Base-by-base conservation (phyloP, 2,888 invertebrate species). In the Agriopis leucophaearia region DNA sequence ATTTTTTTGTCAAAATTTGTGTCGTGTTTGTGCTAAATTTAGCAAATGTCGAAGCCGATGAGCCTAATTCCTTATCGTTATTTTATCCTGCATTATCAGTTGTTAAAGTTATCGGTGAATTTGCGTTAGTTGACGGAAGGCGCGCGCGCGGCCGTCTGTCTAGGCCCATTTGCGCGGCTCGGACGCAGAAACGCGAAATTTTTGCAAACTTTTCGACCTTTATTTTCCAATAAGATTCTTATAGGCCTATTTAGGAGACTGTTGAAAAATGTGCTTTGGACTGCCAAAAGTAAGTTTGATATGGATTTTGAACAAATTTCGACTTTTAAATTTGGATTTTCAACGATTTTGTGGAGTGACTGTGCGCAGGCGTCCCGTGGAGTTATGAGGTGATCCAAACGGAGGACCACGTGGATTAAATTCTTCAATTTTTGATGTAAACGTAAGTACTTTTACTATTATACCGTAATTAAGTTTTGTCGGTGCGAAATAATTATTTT, bases 141-240 rank as follows among this genome's bases (percentile, higher is more conserved):
- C 86, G 86, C 81, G 82, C 83, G 79, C 74, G 71, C 66, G 64
- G 59, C 54, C 10, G 27, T 59, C 52, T 52, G 56, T 15, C 73
- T 92, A 92, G 92, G 92, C 92, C 92, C 91, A 92, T 90, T 88
- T 78, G 27, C 60, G 67, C 87, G 86, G 85, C 73, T 47, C 70
- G 67, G 81, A 83, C 83, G 84, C 82, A 74, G 70, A 56, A 64
- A 72, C 79, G 90, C 92, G 76, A 92, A 91, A 81, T 76, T 82
- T 92, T 90, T 83, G 92, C 92, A 88, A 86, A 84, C 77, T 77
- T 86, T 70, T 65, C 74, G 72, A 58, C 74, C 71, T 69, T 77
- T 78, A 74, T 79, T 78, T 75, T 80, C 91, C 85, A 89, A 91
- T 91, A 92, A 92, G 91, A 93, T 89, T 92, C 91, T 84, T 91